Evolutionary conservation across 2,113 vertebrate species (phyloP), one percentile per base, ranked within the genome.

Genomic region (Sinocyclocheilus anshuiensis): DNA sequence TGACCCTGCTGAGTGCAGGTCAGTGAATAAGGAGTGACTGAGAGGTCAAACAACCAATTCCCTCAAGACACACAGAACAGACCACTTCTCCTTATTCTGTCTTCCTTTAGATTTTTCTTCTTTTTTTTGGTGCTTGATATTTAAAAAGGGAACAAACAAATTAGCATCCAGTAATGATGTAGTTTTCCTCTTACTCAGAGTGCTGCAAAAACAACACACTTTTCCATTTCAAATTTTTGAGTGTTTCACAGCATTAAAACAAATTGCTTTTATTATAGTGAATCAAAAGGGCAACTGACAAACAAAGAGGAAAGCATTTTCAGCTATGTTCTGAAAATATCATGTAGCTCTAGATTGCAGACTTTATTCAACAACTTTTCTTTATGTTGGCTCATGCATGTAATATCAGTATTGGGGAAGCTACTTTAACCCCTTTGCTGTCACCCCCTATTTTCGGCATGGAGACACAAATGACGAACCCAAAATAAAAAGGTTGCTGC

Each of bases 21-120:
- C 84, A 84, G 26, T 48, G 59, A 63, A 84, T 13, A 61, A 61
- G 22, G 57, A 39, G 29, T 22, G 57, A 61, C 50, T 63, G 77
- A 7, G 42, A 33, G 39, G 3, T 59, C 72, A 33, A 26, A 77
- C 24, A 77, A 33, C 57, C 8, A n/a, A n/a, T 15, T 55, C n/a
- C 55, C 24, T 22, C 16, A 83, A 71, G 42, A 22, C 29, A 69
- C 11, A 20, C 15, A 71, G 22, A 50, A 20, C 53, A 74, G 8
- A 74, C n/a, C 6, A 69, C 29, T 16, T 69, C 29, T 20, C 15
- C 61, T 26, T 24, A 6, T 29, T 29, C 24, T 67, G 24, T 26
- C 63, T 29, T 16, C 4, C 65, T 18, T 18, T 16, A 18, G 6
- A 69, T 69, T 69, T 36, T 16, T 69, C 65, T 69, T 36, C 15